Evolutionary conservation across 2,888 invertebrate genomes (phyloP), one percentile per base, ranked within the genome.

Genomic region (Ferrisia virgata): DNA sequence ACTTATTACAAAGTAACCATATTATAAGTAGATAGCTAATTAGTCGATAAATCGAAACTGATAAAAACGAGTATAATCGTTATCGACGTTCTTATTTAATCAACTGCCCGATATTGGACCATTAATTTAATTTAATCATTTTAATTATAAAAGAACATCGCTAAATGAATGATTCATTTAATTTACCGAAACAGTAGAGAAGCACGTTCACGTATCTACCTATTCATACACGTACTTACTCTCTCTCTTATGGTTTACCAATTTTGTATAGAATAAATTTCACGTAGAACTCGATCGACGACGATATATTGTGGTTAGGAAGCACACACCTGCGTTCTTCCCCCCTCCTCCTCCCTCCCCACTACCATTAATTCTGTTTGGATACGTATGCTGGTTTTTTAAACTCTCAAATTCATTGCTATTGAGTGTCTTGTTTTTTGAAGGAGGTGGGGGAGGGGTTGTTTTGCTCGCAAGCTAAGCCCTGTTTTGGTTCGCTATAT

Each of bases 121-220:
- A 76, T 76, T 76, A 76, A 76, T 76, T 76, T 76, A 76, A 76
- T 76, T 76, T 36, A 69, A 76, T 76, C 72, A 76, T 76, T 76
- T 76, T 76, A 76, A 76, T 76, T 76, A 36, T 76, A 76, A 76
- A n/a, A 36, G 33, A 18, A 76, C 72, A 76, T 76, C 72, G 72
- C 72, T 76, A 76, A 76, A 76, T 76, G 72, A 76, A 76, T 76
- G 33, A 76, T 36, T 76, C 72, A 36, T 76, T 76, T 76, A 76
- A 76, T 76, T 76, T 76, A 76, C 72, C 36, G 72, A 76, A 76
- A 76, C 72, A 36, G 33, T 76, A 33, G 72, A 76, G 9, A 76
- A 76, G 72, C 72, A 76, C 72, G 72, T 76, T 76, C 18, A 76
- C 72, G 1, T 64, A 28, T 15, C 28, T 64, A 64, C 11, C 5